Percentiles rank a stretch among this genome's conserved stretches.
These are phyloP conservation scores for Drosophila differens DNA, from an alignment of 2,888 invertebrate genomes.

Conservation along the genomic window DNA sequence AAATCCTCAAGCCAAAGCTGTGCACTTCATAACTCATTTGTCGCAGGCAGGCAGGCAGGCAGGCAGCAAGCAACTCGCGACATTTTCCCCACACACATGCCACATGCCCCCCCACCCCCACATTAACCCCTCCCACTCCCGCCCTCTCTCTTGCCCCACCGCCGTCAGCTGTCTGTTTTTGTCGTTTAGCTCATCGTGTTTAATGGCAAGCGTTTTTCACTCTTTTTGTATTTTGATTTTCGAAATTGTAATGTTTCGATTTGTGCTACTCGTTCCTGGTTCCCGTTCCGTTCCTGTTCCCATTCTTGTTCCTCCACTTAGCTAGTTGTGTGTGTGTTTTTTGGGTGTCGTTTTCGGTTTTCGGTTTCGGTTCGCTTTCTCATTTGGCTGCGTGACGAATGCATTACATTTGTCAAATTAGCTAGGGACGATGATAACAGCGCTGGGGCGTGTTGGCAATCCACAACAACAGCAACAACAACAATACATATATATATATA, in stretches of 20 bases:
- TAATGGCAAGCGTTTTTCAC: constrained; percentile 74
- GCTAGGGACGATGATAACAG: constrained; percentile 50
- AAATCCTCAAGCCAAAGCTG: constrained; percentile 59
- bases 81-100: constrained; percentile 6
- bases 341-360: constrained; percentile 6
- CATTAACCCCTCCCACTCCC: constrained; percentile 7
- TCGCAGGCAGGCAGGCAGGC: constrained; percentile 7
- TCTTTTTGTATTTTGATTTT: constrained; percentile 76
- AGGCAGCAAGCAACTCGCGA: constrained; percentile 8
- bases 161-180: constrained; percentile 24
- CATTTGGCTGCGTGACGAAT: constrained; percentile 62
- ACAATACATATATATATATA: too few species aligned
- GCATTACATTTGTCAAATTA: constrained; percentile 75
- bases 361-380: neutral
- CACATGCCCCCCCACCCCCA: neutral
- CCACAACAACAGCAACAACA: neutral
- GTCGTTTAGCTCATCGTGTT: constrained; percentile 57
- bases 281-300: neutral
- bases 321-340: neutral
- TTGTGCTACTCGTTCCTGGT: constrained; percentile 13
- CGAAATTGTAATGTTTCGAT: constrained; percentile 61
- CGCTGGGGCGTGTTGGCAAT: constrained; percentile 20
- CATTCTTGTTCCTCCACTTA: neutral
- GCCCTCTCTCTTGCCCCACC: neutral
- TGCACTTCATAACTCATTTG: constrained; percentile 76